A percentile compares a stretch with the other conserved stretches of the same genome.
These are phyloP conservation scores for Orthonyx spaldingii DNA, from an alignment of 2,113 vertebrate genomes.

Conservation along the genomic window DNA sequence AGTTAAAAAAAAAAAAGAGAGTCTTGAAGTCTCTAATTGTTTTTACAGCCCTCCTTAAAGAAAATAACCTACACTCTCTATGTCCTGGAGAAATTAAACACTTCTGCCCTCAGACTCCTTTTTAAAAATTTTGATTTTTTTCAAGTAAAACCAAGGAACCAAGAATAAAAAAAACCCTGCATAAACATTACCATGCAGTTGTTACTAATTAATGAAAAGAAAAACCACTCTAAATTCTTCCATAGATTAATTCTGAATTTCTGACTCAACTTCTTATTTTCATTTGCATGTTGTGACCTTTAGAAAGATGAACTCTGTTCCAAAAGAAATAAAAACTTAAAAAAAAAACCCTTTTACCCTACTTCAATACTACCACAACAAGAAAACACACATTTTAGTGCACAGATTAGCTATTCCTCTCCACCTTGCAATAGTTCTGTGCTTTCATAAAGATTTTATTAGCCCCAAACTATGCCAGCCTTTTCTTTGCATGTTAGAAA, in stretches of 20 bases:
- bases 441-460: neutral
- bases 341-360: fast-evolving
- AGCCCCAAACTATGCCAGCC: neutral
- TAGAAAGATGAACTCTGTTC: neutral
- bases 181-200: neutral
- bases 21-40: neutral
- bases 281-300: neutral
- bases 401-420: neutral
- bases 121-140: neutral
- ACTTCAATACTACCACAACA: neutral
- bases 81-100: neutral
- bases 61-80: neutral
- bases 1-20: neutral
- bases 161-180: neutral
- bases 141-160: neutral
- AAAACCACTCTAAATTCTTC: neutral
- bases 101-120: neutral
- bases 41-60: neutral
- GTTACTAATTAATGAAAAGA: neutral
- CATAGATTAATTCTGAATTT: neutral
- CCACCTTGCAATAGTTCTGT: neutral
- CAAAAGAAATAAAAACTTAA: neutral
- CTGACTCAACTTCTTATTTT: neutral
- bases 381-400: neutral
- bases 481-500: neutral